A percentile compares a stretch with the other conserved stretches of the same genome.
Evolutionary conservation across 2,113 vertebrate genomes (phyloP).

Genomic region (Silurus meridionalis): DNA sequence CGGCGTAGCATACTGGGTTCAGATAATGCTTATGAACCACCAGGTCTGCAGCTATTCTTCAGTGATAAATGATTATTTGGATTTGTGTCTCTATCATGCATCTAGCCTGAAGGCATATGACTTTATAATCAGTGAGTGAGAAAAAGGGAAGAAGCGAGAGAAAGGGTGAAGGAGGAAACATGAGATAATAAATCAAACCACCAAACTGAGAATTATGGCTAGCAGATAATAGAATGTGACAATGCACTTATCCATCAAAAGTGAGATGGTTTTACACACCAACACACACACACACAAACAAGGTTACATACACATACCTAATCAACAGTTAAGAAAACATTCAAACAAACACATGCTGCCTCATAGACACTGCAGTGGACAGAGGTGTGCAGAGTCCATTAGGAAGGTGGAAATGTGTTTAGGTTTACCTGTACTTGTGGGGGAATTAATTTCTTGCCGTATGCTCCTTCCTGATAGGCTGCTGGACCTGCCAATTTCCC

Average conservation of each 20-base stretch:
- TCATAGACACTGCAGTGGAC: background rate
- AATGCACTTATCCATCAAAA: background rate
- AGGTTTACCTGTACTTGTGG: constrained; percentile 91
- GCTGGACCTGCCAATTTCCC: constrained; percentile 90
- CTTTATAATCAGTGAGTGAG: background rate
- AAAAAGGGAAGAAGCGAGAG: background rate
- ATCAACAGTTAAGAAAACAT: background rate
- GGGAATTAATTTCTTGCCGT: constrained; percentile 97
- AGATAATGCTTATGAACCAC: background rate
- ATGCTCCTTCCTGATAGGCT: constrained; percentile 92
- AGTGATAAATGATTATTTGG: constrained; percentile 27
- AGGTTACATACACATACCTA: background rate
- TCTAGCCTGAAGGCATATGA: background rate
- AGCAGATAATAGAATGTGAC: background rate
- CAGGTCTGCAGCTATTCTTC: background rate
- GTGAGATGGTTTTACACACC: background rate
- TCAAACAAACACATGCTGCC: background rate
- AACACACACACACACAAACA: background rate
- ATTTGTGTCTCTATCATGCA: constrained; percentile 7
- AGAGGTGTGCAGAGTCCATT: background rate
- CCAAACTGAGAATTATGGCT: background rate
- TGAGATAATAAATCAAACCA: constrained; percentile 33
- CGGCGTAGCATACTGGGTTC: background rate
- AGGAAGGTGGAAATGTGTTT: background rate
- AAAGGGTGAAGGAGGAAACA: background rate